These are phyloP conservation scores for Leptopilina drosophilae DNA, from an alignment of 2,888 invertebrate genomes.

Conservation along the genomic window DNA sequence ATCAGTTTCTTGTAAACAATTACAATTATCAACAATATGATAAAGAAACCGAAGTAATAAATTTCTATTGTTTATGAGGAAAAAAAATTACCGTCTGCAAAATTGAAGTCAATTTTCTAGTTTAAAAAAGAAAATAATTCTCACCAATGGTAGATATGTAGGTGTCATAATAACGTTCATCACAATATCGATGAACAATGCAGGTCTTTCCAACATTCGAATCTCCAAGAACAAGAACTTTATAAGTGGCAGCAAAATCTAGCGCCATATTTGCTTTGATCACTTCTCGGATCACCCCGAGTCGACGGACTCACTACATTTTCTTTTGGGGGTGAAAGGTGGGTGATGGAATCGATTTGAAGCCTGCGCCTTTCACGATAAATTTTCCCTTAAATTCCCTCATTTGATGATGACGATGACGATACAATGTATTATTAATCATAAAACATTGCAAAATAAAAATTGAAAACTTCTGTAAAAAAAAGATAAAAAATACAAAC, in stretches of 20 bases:
- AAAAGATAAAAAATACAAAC: not conserved
- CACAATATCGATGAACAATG: constrained; percentile 93
- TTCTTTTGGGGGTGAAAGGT: constrained; percentile 19
- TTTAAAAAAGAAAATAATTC: constrained; percentile 66
- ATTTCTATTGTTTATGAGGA: not conserved
- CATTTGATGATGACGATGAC: not conserved
- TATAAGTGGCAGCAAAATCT: constrained; percentile 92
- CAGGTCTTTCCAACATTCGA: constrained; percentile 95
- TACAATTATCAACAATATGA: constrained; percentile 1
- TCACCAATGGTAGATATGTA: constrained; percentile 94
- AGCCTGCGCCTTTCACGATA: constrained; percentile 65
- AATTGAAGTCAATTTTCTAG: not conserved
- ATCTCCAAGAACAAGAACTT: constrained; percentile 91
- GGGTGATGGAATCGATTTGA: constrained; percentile 67
- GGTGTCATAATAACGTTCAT: constrained; percentile 93
- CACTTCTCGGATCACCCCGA: constrained; percentile 66
- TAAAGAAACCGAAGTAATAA: not conserved
- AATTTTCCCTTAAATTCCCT: constrained; percentile 8
- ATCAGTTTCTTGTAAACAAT: too few species aligned
- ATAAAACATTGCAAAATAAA: not conserved
- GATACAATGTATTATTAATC: constrained; percentile 14
- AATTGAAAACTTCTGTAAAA: not conserved
- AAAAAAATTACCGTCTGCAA: not conserved
- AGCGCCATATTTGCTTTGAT: constrained; percentile 82
- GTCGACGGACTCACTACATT: constrained; percentile 60